Percentiles rank a stretch among this genome's conserved stretches.
These are phyloP conservation scores for Cyprinodon variegatus DNA, from an alignment of 2,113 vertebrate species.

Conservation along the genomic window DNA sequence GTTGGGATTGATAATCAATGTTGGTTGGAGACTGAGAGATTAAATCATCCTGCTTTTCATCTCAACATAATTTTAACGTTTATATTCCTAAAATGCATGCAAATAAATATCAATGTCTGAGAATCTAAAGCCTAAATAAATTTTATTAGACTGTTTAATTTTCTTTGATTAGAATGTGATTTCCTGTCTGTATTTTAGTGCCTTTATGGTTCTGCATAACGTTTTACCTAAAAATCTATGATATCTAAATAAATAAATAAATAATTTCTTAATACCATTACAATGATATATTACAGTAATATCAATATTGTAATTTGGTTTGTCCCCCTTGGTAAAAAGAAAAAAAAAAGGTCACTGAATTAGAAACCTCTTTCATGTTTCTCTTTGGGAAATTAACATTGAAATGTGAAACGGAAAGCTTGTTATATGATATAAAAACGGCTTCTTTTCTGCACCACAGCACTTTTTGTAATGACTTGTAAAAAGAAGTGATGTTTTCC, in stretches of 20 bases:
- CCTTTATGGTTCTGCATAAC: neutral
- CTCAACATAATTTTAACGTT: neutral
- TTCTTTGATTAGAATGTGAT: neutral
- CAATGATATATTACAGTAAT: constrained; percentile 2
- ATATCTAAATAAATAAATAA: neutral
- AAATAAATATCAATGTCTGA: neutral
- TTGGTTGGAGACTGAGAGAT: neutral
- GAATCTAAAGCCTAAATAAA: neutral
- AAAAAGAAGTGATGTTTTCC: constrained; percentile 15
- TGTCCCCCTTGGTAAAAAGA: neutral
- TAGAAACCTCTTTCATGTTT: constrained; percentile 8
- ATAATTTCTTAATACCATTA: neutral
- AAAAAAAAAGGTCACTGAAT: constrained; percentile 11
- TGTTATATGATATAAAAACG: neutral
- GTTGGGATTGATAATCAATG: constrained; percentile 33
- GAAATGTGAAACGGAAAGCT: constrained; percentile 17
- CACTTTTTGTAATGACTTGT: neutral
- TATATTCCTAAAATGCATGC: too few relatives aligned
- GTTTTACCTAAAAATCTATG: neutral
- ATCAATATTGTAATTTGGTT: neutral
- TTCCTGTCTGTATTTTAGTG: neutral
- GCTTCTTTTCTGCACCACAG: neutral
- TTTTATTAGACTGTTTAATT: neutral
- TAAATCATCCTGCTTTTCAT: neutral
- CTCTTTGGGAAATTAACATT: constrained; percentile 8